phyloP scores from a whole-genome alignment of 2,113 vertebrate species.

The Mesitornis unicolor region DNA sequence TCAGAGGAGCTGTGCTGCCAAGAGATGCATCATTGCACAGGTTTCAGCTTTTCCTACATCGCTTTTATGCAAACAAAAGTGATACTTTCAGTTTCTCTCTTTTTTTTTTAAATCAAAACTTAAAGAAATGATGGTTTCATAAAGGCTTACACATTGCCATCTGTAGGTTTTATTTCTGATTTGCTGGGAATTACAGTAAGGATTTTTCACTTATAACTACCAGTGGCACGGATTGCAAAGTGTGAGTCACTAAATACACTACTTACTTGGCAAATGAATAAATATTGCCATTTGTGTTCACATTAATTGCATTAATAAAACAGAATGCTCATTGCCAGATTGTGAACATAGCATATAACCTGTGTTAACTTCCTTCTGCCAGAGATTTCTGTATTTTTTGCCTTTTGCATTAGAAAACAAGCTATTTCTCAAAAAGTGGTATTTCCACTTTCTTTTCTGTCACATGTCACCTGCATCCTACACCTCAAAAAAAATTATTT shows the following conservation, averaged over 20 bases:
- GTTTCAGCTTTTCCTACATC: neutral
- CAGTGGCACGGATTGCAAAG: neutral
- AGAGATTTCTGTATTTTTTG: neutral
- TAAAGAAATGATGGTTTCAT: neutral
- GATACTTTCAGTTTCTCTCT: neutral
- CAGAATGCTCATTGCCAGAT: neutral
- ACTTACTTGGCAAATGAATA: neutral
- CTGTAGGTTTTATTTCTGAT: neutral
- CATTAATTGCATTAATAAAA: neutral
- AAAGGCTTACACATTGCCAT: neutral
- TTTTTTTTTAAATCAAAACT: neutral
- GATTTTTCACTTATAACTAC: neutral
- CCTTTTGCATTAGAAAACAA: neutral
- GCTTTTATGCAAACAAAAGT: neutral
- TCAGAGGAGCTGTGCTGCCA: neutral
- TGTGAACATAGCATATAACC: neutral
- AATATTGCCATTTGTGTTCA: neutral
- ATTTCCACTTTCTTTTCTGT: fast-evolving
- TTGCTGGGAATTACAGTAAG: neutral
- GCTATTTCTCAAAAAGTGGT: neutral
- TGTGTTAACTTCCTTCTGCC: fast-evolving
- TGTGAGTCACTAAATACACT: neutral
- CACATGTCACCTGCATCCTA: neutral
- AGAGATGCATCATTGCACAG: fast-evolving
- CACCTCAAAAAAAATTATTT: neutral